Evolutionary conservation across 2,113 vertebrate genomes (phyloP), one percentile per base, ranked within the genome.

Genomic region (Pygathrix nemaeus): DNA sequence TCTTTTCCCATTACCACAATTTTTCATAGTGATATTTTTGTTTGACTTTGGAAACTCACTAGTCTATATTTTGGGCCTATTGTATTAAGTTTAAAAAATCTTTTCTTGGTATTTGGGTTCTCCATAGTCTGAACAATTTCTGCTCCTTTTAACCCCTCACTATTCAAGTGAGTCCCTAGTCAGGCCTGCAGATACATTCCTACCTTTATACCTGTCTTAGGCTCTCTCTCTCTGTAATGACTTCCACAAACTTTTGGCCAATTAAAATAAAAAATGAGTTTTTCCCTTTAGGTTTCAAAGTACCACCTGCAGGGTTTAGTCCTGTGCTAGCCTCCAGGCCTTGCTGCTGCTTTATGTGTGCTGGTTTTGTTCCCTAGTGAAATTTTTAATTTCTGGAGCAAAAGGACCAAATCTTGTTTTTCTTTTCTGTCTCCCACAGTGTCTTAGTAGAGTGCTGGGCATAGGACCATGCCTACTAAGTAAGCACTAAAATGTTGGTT

Each of bases 381-480:
- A 48, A 72, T 10, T 21, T 96, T 85, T 80, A n/a, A 61, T 88
- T 95, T 95, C 48, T 91, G 50, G 78, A 88, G 16, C 38, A 68
- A 70, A 48, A 83, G 38, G 12, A 50, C n/a, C 38, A 72, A 86
- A 18, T 21, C 32, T 64, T 66, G 8, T 76, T 66, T 94, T 93
- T 32, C 21, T 68, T 84, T 72, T 48, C 40, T 64, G 27, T 88
- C 45, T 97, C 48, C n/a, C 45, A 40, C 30, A 52, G 1, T 59
- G 50, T 86, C 48, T 18, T 85, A 43, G 80, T 45, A 32, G 6
- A n/a, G 11, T 86, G 52, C 72, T 64, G n/a, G 66, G 64, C 11
- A 6, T 16, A 23, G 8, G 59, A 45, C 45, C 10, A 0, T 90
- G 55, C 12, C 30, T 93, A 27, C 21, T n/a, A 43, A 85, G 88